Percentiles rank a stretch among this genome's conserved stretches.
These are phyloP conservation scores for Rhinophrynus dorsalis DNA, from an alignment of 2,797 vertebrate genomes.

Conservation along the genomic window DNA sequence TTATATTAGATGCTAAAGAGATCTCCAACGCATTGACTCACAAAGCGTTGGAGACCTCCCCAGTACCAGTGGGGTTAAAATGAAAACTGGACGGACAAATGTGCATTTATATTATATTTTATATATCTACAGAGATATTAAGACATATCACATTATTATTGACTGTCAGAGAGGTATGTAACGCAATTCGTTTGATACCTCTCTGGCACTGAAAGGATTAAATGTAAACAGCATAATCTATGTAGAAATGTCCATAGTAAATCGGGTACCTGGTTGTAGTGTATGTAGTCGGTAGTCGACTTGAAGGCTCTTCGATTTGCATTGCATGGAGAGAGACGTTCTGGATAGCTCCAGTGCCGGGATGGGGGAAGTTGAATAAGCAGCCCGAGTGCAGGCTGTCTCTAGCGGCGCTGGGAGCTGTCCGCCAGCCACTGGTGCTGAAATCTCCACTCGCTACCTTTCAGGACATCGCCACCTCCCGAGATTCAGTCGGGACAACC, in stretches of 20 bases:
- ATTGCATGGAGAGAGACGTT: not conserved
- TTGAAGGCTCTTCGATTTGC: not conserved
- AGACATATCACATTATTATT: too few relatives aligned
- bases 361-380: not conserved
- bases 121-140: not conserved
- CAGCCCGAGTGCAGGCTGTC: constrained; percentile 51
- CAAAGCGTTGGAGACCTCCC: too few relatives aligned
- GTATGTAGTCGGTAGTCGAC: not conserved
- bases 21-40: too few relatives aligned
- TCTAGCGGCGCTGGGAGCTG: constrained; percentile 50
- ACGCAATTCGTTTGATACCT: too few relatives aligned
- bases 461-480: constrained; percentile 24
- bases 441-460: constrained; percentile 45
- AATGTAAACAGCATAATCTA: too few relatives aligned
- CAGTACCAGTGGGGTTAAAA: too few relatives aligned
- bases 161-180: too few relatives aligned
- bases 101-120: too few relatives aligned
- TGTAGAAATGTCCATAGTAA: not conserved
- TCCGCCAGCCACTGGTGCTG: constrained; percentile 73
- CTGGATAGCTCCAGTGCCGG: constrained; percentile 25
- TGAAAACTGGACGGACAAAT: too few relatives aligned
- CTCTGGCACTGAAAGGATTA: too few relatives aligned
- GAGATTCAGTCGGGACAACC: constrained; percentile 4
- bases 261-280: constrained; percentile 17
- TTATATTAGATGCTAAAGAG: too few relatives aligned